A percentile compares a stretch with the other conserved stretches of the same genome.
Conservation (phyloP, 2,888 invertebrate species). For the Ennomos fuscantarius region DNA sequence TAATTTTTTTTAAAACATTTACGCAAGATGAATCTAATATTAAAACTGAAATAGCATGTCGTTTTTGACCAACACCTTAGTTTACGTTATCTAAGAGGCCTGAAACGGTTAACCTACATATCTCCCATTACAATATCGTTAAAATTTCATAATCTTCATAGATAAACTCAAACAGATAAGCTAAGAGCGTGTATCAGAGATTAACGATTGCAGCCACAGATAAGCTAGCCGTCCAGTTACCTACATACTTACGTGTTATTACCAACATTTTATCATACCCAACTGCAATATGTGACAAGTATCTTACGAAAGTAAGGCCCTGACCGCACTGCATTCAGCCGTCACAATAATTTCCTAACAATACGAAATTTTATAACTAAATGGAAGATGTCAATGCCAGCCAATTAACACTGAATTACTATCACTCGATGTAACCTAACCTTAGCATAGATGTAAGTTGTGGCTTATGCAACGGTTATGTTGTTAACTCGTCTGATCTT, state of each 20-base stretch:
- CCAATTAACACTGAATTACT: conserved; percentile 29
- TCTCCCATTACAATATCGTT: too few relatives aligned
- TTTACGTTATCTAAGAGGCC: too few relatives aligned
- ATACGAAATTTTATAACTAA: conserved; percentile 31
- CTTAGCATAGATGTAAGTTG: conserved; percentile 25
- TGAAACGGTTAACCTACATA: too few relatives aligned
- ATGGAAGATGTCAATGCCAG: conserved; percentile 43
- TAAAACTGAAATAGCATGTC: too few relatives aligned
- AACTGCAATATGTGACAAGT: conserved; percentile 25
- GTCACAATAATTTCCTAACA: conserved; percentile 35
- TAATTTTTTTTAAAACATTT: too few relatives aligned
- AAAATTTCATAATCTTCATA: too few relatives aligned
- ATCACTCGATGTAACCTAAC: conserved; percentile 33
- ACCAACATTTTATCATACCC: conserved; percentile 10
- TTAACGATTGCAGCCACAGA: conserved; percentile 3
- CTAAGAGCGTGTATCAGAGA: background rate
- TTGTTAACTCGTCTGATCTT: conserved; percentile 15
- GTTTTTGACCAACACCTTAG: too few relatives aligned
- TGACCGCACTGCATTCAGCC: conserved; percentile 29
- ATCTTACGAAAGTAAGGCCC: conserved; percentile 34
- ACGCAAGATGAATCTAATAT: too few relatives aligned
- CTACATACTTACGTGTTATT: conserved; percentile 7
- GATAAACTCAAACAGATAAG: too few relatives aligned
- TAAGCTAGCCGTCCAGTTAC: conserved; percentile 2
- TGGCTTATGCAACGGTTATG: conserved; percentile 21